Base-by-base conservation (phyloP, 2,113 vertebrate species). In the Xenopus borealis region DNA sequence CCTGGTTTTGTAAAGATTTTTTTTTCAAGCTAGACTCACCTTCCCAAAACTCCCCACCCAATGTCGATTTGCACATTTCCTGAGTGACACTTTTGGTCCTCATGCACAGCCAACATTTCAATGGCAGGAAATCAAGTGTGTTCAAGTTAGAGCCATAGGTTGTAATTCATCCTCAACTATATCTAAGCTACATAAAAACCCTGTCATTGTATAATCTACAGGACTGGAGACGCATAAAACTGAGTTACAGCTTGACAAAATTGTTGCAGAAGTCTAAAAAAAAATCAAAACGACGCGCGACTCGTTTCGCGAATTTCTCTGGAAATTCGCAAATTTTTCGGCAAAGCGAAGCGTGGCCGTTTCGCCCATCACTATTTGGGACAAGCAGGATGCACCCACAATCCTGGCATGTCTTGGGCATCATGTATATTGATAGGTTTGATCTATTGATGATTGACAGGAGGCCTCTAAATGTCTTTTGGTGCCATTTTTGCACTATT, bases 61-160 rank as follows among this genome's bases (percentile, higher is more conserved):
- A n/a, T n/a, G 27, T 33, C 62, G 46, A 46, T 30, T 75, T 50
- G 55, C 17, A 75, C 45, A 52, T 75, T 52, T 68, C 44, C 55
- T 33, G 12, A 62, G 40, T 52, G 19, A 50, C 57, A 66, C 53
- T 67, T 67, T 17, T 58, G 62, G 71, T 18, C 47, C 71, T 65
- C 13, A 27, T 18, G 14, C 59, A 19, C 58, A 69, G 58, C 27
- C 66, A 69, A 69, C 45, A 61, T 69, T 69, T 69, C 59, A 72
- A 72, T 72, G 59, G 70, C 70, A 72, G 70, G 70, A 72, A 72
- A 33, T 69, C 66, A 62, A 62, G 23, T 62, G 66, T 23, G 14
- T 62, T n/a, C 23, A 40, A 53, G 27, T 16, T 62, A 68, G 58
- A 61, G 33, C 27, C 46, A 47, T 46, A 64, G 5, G 73, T 27